A percentile compares a stretch with the other conserved stretches of the same genome.
These are phyloP conservation scores for Drosophila neonasuta DNA, from an alignment of 2,888 invertebrate genomes.

Conservation along the genomic window DNA sequence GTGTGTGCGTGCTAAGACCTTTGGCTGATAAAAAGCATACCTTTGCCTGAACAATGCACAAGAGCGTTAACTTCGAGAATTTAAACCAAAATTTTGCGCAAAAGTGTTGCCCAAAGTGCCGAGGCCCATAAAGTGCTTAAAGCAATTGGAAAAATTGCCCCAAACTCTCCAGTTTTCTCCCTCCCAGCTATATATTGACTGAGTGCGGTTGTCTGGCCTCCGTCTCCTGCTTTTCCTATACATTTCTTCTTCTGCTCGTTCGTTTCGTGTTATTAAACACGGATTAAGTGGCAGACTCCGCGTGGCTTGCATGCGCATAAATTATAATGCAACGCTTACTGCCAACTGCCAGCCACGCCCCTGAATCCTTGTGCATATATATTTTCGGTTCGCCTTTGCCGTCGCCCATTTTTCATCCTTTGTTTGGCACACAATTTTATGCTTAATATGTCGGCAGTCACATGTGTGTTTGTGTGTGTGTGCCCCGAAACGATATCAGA, in stretches of 20 bases:
- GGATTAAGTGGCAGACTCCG: slow-evolving; percentile 78
- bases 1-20: slow-evolving; percentile 76
- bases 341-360: slow-evolving; percentile 56
- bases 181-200: slow-evolving; percentile 23
- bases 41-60: slow-evolving; percentile 63
- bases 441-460: slow-evolving; percentile 71
- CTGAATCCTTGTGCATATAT: slow-evolving; percentile 1
- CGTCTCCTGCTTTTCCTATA: background rate
- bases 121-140: slow-evolving; percentile 56
- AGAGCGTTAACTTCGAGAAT: slow-evolving; percentile 44
- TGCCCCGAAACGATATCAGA: slow-evolving; percentile 11
- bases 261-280: slow-evolving; percentile 77
- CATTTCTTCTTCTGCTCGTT: background rate
- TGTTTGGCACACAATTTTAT: slow-evolving; percentile 75
- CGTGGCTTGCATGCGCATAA: slow-evolving; percentile 76
- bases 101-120: slow-evolving; percentile 39
- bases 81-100: slow-evolving; percentile 39
- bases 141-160: slow-evolving; percentile 34
- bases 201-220: slow-evolving; percentile 36
- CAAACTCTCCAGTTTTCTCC: no score
- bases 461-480: slow-evolving; percentile 49
- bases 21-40: slow-evolving; percentile 76
- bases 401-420: slow-evolving; percentile 55
- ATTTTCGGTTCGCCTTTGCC: slow-evolving; percentile 15
- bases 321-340: slow-evolving; percentile 69